Evolutionary conservation across 1,140 invertebrate species (phyloP), one percentile per base, ranked within the genome.

Genomic region (Solenopsis invicta): DNA sequence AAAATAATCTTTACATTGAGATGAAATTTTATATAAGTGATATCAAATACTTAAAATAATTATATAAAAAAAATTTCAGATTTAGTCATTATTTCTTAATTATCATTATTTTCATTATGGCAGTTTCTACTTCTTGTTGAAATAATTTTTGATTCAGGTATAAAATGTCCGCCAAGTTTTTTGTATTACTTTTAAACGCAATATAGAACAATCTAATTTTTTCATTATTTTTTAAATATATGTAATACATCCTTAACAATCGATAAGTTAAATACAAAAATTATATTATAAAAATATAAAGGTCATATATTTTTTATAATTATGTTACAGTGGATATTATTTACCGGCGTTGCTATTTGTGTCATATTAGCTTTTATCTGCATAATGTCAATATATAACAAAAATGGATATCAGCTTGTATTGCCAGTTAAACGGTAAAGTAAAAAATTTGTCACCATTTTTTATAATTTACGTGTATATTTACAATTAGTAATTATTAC

Each of bases 251-350:
- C 41, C 41, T 41, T 41, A 12, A 75, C 1, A 16, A 64, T 89
- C 59, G 12, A 85, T 45, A 50, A 62, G 52, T 80, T 8, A 37
- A 29, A 62, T 4, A 64, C 62, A 56, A 50, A 72, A 62, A 34
- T 80, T 13, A 80, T 80, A 71, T 48, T 29, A 29, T 29, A 29
- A 10, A 37, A 29, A 62, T 4, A 64, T 67, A 56, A 50, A 69
- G 56, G 34, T 76, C 16, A 80, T 80, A 71, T 48, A 9, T 29
- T 29, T 29, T 29, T 69, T 50, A 29, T 0, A 56, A 76, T 34
- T 75, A 45, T 75, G 29, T 91, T 85, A 9, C 48, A 88, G 88
- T 81, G 80, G 64, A 4, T 91, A 5, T 24, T 86, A 48, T 10
- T 82, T 29, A n/a, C 86, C 29, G 76, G 86, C 61, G 12, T 89